These are phyloP conservation scores for Hoplodrina blanda DNA, from an alignment of 2,888 invertebrate species.

Conservation along the genomic window DNA sequence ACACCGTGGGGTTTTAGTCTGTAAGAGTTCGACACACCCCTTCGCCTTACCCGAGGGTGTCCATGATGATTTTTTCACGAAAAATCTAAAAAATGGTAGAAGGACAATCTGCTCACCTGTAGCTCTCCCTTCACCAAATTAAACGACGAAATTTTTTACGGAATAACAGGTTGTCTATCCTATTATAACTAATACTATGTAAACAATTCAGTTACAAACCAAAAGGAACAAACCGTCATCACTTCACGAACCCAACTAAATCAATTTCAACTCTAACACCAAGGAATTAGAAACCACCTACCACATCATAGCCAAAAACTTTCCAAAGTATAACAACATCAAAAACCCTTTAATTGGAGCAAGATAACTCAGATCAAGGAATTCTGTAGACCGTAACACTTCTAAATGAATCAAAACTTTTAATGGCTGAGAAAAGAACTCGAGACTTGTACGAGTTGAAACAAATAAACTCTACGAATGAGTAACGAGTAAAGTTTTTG, in stretches of 20 bases:
- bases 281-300: constrained; percentile 17
- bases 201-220: constrained; percentile 4
- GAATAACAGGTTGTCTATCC: too few species aligned
- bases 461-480: constrained; percentile 73
- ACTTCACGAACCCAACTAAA: constrained; percentile 14
- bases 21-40: too few species aligned
- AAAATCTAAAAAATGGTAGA: too few species aligned
- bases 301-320: constrained; percentile 28
- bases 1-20: too few species aligned
- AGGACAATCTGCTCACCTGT: too few species aligned
- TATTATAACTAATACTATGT: too few species aligned
- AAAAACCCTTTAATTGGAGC: constrained; percentile 66
- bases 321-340: constrained; percentile 46
- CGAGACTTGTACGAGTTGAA: constrained; percentile 59
- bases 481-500: constrained; percentile 68
- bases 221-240: background rate
- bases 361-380: constrained; percentile 58
- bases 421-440: constrained; percentile 73
- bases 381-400: constrained; percentile 57
- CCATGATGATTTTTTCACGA: too few species aligned
- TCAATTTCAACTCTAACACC: constrained; percentile 24
- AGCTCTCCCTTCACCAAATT: too few species aligned
- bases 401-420: constrained; percentile 79
- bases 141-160: too few species aligned
- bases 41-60: too few species aligned